A percentile compares a stretch with the other conserved stretches of the same genome.
These are phyloP conservation scores for Chrysodeixis includens DNA, from an alignment of 2,888 invertebrate genomes.

Conservation along the genomic window DNA sequence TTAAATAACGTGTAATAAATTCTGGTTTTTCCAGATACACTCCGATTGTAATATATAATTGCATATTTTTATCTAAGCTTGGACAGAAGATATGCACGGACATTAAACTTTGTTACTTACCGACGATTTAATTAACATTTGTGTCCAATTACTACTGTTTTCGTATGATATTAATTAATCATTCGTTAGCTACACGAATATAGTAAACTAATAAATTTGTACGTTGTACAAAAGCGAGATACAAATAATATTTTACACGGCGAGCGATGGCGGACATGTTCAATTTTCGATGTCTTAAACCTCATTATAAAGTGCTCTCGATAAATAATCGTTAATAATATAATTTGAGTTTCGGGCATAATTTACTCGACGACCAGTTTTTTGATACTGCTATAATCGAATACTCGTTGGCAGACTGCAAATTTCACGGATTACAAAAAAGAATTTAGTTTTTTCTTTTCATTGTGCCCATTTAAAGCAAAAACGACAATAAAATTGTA, in stretches of 20 bases:
- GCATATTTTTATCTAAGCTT: conserved; percentile 9
- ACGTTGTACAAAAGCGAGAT: conserved; percentile 33
- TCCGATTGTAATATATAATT: conserved; percentile 10
- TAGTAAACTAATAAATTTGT: conserved; percentile 25
- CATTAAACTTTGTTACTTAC: conserved; percentile 28
- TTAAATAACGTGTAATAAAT: not conserved
- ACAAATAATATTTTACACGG: conserved; percentile 31
- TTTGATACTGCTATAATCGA: not conserved
- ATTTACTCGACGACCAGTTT: not conserved
- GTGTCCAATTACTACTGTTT: conserved; percentile 42
- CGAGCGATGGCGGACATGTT: conserved; percentile 8
- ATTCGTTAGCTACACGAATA: conserved; percentile 39
- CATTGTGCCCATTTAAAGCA: too few species aligned
- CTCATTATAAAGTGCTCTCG: conserved; percentile 15
- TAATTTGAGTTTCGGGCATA: not conserved
- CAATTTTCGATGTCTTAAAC: conserved; percentile 20
- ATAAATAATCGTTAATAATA: conserved; percentile 2
- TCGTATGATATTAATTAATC: conserved; percentile 47
- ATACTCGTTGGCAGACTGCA: not conserved
- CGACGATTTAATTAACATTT: conserved; percentile 44
- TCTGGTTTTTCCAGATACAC: conserved; percentile 6
- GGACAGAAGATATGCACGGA: conserved; percentile 11
- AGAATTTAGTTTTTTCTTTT: not conserved
- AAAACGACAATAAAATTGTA: not conserved
- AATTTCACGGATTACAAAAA: not conserved